Base-by-base conservation (phyloP, 2,113 vertebrate species). In the Barnardius zonarius region DNA sequence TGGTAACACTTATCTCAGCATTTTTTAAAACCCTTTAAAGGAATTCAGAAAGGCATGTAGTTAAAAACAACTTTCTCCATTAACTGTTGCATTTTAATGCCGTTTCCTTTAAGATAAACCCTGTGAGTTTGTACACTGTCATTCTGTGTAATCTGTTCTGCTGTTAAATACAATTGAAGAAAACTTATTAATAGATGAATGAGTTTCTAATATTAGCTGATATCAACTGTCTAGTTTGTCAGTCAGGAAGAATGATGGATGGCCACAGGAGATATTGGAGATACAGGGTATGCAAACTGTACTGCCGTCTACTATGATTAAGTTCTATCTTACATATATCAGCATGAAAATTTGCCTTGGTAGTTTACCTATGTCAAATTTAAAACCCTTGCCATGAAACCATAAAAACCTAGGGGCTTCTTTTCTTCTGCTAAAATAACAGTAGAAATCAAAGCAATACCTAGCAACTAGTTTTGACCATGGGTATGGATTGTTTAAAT, bases 41-140 rank as follows among this genome's bases (percentile, higher is more conserved):
- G 86, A 87, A 95, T 85, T 79, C 91, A 93, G 74, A 87, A 84
- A 87, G 28, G 35, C 72, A 73, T 20, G 3, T 66, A 55, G 77
- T 79, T 93, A 70, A 91, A 95, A 90, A 51, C 57, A 79, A 82
- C 28, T 82, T 86, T 55, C 35, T 72, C 76, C 31, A 79, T 82
- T 89, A 92, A 89, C 86, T 96, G 51, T 37, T 85, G 67, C 31
- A 89, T 96, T 91, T 94, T 93, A 84, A 88, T 91, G 46, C 13
- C 95, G 82, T 92, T 96, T 96, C 81, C 88, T 95, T 93, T 82
- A 69, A 76, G 83, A 89, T 41, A 95, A 91, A 18, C 30, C 51
- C 43, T 72, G 16, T 68, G 74, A 90, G 55, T 95, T 85, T 93
- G 67, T 79, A 92, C 68, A 91, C 59, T 93, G 59, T 78, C 73